Base-by-base conservation (phyloP, 2,888 invertebrate species). In the Disparrhopalites patrizii region DNA sequence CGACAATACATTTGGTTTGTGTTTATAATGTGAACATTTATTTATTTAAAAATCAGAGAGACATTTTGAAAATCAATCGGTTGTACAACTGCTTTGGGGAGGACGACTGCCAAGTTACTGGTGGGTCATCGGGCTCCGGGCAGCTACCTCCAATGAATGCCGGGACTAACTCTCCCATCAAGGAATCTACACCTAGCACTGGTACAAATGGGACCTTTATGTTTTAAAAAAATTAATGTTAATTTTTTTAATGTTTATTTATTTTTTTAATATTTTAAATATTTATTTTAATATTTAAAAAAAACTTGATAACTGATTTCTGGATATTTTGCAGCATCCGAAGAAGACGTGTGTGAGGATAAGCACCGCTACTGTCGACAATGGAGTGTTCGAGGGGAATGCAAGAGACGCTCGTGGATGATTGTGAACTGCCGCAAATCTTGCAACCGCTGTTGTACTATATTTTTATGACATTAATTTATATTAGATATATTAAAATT, bases 391-490 rank as follows among this genome's bases (percentile, higher is more conserved):
- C 62, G 52, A 7, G 77, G 77, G 23, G 77, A 77, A 69, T 78
- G 78, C 63, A 60, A 61, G n/a, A 74, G 67, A 62, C 78, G 78
- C 67, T 70, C 77, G 7, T 78, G 77, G 77, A 78, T 78, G 78
- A 62, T 66, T 4, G 73, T 73, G 15, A 76, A 78, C 65, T 43
- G 43, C n/a, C 7, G n/a, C 43, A 43, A 15, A n/a, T 43, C 43
- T 43, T 43, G 43, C n/a, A 15, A 15, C 43, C 8, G 4, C 4
- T 43, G 43, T 43, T n/a, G n/a, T n/a, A n/a, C n/a, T n/a, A n/a
- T n/a, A n/a, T n/a, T n/a, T n/a, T n/a, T n/a, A n/a, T n/a, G n/a
- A n/a, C n/a, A n/a, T n/a, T n/a, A n/a, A n/a, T n/a, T n/a, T n/a
- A n/a, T n/a, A n/a, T n/a, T n/a, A n/a, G n/a, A n/a, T n/a, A n/a